Evolutionary conservation across 1,140 invertebrate species (phyloP), one percentile per base, ranked within the genome.

Genomic region (Temnothorax curvispinosus): DNA sequence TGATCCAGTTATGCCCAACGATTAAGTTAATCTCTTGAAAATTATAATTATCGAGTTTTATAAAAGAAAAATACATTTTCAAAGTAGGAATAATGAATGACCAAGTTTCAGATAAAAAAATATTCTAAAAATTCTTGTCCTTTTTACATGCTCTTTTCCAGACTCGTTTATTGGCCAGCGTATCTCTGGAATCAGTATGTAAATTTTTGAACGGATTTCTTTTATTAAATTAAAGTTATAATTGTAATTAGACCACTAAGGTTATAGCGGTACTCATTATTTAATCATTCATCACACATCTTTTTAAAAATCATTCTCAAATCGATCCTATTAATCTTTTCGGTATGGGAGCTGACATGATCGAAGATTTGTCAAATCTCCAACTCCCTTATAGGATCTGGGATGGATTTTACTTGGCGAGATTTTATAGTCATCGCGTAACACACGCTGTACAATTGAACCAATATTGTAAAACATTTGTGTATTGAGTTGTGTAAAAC

Each of bases 211-310:
- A 72, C 15, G 15, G 38, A 52, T 72, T 72, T 52, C 44, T 72
- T 72, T 72, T 50, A 72, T 72, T 50, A 71, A 71, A 18, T n/a
- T 41, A 50, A 72, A 50, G 69, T 72, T 72, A 72, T 47, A 72
- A 32, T 35, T 72, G 44, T 72, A 72, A 32, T 72, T 72, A 69
- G 65, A 69, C 0, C 65, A 50, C n/a, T n/a, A 27, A 27, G 27
- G 41, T 15, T 69, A 27, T 47, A 21, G 11, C 11, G 38, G n/a
- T 21, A 47, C 27, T 72, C 50, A 5, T 72, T n/a, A 72, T 0
- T 72, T 52, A 72, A 52, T 72, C 47, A 72, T n/a, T 72, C 9
- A 52, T 52, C 44, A 52, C 18, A 52, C 18, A 52, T 72, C 7
- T 50, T 4, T 72, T 72, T 50, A 50, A 52, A 50, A 52, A 50